These are phyloP conservation scores for Aphaenogaster rudis DNA, from an alignment of 1,140 invertebrate genomes.

Conservation along the genomic window DNA sequence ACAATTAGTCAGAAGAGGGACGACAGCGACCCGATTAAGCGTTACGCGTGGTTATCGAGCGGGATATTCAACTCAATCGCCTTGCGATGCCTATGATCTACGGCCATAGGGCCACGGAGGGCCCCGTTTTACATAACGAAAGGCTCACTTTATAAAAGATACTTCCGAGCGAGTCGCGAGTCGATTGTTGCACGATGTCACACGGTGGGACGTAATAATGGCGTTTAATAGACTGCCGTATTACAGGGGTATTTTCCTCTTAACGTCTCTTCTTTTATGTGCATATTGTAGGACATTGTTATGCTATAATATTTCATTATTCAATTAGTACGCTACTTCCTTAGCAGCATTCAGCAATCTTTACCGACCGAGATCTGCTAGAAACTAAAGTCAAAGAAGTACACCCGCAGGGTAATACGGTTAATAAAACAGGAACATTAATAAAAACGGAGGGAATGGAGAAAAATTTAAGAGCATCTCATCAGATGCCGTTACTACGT, in stretches of 20 bases:
- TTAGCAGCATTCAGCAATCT: constrained; percentile 8
- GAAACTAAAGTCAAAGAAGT: neutral
- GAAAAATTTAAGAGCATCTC: neutral
- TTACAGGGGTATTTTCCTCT: neutral
- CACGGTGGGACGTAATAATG: neutral
- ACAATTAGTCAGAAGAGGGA: constrained; percentile 60
- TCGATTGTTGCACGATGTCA: neutral
- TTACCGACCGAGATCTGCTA: neutral
- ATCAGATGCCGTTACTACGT: neutral
- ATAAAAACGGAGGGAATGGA: constrained; percentile 15
- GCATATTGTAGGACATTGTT: neutral
- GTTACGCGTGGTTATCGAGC: constrained; percentile 41
- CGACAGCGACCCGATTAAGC: constrained; percentile 51
- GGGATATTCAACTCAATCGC: constrained; percentile 25
- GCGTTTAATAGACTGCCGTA: neutral
- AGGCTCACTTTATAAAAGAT: constrained; percentile 13
- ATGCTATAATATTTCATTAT: neutral
- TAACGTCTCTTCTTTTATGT: neutral
- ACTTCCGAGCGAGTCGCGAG: neutral
- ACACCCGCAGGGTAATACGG: neutral
- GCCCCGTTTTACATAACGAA: constrained; percentile 22
- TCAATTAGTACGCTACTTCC: neutral
- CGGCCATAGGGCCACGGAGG: no score
- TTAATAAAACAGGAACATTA: neutral
- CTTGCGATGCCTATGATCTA: neutral